These are phyloP conservation scores for Tragulus kanchil DNA, from an alignment of 2,113 vertebrate genomes.

Conservation along the genomic window DNA sequence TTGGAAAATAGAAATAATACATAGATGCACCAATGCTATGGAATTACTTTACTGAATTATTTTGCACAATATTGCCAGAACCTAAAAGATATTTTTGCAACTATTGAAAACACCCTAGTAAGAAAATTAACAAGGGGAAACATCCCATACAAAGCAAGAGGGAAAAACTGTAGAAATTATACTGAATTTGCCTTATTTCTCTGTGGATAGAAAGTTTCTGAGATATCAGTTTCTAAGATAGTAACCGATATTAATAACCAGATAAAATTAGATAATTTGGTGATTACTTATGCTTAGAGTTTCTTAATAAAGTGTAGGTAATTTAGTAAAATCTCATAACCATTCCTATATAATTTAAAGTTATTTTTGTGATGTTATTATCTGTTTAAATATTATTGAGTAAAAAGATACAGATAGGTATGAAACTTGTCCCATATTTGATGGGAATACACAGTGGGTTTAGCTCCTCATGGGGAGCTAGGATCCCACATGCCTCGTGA, in stretches of 20 bases:
- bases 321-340: neutral
- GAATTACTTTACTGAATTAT: neutral
- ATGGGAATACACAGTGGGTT: neutral
- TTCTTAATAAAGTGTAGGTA: neutral
- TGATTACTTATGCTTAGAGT: neutral
- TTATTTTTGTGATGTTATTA: neutral
- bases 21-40: neutral
- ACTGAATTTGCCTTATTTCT: neutral
- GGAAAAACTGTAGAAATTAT: neutral
- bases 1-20: neutral
- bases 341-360: neutral
- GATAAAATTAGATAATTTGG: neutral
- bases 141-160: neutral
- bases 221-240: neutral
- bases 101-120: neutral
- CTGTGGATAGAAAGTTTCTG: neutral
- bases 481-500: neutral
- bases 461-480: neutral
- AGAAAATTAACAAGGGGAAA: neutral
- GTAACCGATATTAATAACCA: neutral
- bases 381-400: neutral
- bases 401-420: neutral
- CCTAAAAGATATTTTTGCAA: neutral
- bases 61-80: neutral
- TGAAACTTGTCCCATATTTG: neutral